These are phyloP conservation scores for Acanthosoma haemorrhoidale DNA, from an alignment of 2,888 invertebrate genomes.

Conservation along the genomic window DNA sequence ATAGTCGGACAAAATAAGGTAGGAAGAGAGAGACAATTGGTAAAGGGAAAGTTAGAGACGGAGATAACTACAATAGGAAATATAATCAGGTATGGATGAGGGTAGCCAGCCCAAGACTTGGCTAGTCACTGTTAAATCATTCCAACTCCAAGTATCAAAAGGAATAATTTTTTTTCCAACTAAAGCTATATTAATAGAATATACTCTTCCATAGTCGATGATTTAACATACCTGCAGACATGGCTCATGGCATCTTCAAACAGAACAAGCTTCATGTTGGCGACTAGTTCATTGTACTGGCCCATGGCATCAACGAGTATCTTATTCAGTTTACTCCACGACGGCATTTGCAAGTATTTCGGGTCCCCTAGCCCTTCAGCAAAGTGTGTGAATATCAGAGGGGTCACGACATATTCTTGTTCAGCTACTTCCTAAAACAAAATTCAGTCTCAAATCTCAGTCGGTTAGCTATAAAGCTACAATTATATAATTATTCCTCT, in stretches of 20 bases:
- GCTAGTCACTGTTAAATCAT: too few relatives aligned
- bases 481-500: too few relatives aligned
- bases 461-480: too few relatives aligned
- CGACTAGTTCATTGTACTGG: slow-evolving; percentile 80
- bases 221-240: slow-evolving; percentile 61
- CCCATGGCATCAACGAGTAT: slow-evolving; percentile 73
- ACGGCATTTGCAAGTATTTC: slow-evolving; percentile 75
- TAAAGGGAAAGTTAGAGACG: too few relatives aligned
- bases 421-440: slow-evolving; percentile 63
- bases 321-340: slow-evolving; percentile 65
- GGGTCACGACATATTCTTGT: slow-evolving; percentile 61
- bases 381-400: slow-evolving; percentile 88
- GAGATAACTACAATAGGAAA: too few relatives aligned
- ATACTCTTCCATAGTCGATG: too few relatives aligned
- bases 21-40: too few relatives aligned
- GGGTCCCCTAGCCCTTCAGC: slow-evolving; percentile 86
- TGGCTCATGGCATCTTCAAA: slow-evolving; percentile 95
- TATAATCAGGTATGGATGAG: too few relatives aligned
- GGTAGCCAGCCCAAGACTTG: too few relatives aligned
- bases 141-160: too few relatives aligned
- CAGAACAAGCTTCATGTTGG: slow-evolving; percentile 88
- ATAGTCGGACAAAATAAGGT: too few relatives aligned
- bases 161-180: not conserved
- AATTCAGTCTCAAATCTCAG: too few relatives aligned
- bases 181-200: not conserved